phyloP scores from a whole-genome alignment of 2,888 invertebrate species.

The Spilosoma lubricipeda region DNA sequence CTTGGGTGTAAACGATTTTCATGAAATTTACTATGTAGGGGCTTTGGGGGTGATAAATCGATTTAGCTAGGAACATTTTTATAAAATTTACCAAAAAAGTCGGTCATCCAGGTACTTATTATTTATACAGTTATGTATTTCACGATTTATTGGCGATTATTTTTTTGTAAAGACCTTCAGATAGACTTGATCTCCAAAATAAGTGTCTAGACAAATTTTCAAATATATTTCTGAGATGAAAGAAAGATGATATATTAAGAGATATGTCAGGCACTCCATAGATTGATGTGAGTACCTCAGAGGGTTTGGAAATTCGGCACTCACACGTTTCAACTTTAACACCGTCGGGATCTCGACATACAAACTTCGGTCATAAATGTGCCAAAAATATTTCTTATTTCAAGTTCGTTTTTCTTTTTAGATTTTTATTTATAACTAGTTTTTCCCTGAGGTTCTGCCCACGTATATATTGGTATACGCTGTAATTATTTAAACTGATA shows the following conservation, averaged over 20 bases:
- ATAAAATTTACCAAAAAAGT: too few relatives aligned
- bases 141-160: not conserved
- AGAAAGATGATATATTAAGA: conserved; percentile 67
- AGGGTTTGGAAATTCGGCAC: conserved; percentile 41
- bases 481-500: too few relatives aligned
- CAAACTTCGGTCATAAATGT: conserved; percentile 60
- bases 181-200: not conserved
- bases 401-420: conserved; percentile 16
- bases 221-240: conserved; percentile 27
- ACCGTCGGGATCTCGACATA: conserved; percentile 51
- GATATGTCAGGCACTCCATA: conserved; percentile 67
- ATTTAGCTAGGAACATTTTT: too few relatives aligned
- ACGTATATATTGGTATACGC: too few relatives aligned
- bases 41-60: too few relatives aligned
- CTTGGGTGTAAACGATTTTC: too few relatives aligned
- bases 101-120: too few relatives aligned
- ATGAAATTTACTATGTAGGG: too few relatives aligned
- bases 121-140: too few relatives aligned
- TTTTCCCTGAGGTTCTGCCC: not conserved
- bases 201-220: conserved; percentile 1
- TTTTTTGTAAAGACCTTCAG: not conserved
- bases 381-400: conserved; percentile 19
- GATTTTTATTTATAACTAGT: not conserved
- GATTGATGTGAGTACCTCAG: conserved; percentile 68
- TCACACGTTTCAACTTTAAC: conserved; percentile 36